A percentile compares a stretch with the other conserved stretches of the same genome.
These are phyloP conservation scores for Mastigias papua DNA, from an alignment of 30 jellyfish, hydroid and myxozoan genomes.

Conservation along the genomic window DNA sequence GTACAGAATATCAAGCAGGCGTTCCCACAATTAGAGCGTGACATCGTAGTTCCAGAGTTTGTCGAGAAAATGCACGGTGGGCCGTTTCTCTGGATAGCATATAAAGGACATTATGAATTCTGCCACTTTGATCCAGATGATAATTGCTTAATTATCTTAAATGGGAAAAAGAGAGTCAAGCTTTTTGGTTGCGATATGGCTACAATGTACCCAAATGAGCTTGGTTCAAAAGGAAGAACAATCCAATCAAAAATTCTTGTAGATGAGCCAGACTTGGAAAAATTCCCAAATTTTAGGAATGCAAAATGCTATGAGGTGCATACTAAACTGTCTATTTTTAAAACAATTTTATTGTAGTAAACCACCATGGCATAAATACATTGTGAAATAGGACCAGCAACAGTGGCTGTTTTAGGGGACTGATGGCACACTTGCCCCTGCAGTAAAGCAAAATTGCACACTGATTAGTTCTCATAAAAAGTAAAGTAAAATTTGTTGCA, in stretches of 20 bases:
- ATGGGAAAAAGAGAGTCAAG: conserved; percentile 85
- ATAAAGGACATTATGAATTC: conserved; percentile 90
- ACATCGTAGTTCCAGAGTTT: conserved; percentile 70
- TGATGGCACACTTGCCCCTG: no score
- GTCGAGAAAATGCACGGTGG: conserved; percentile 95
- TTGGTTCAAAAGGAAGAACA: conserved; percentile 97
- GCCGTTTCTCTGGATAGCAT: conserved; percentile 95
- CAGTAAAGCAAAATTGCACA: no score
- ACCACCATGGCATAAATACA: no score
- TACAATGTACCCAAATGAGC: conserved; percentile 88
- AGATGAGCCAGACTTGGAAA: conserved; percentile 76
- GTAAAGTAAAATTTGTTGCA: no score
- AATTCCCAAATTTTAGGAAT: conserved; percentile 66
- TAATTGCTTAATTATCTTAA: conserved; percentile 72
- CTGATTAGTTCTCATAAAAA: no score
- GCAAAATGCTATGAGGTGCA: conserved; percentile 83
- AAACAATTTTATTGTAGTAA: no score
- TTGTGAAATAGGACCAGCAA: no score
- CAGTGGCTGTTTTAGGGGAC: no score
- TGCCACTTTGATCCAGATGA: conserved; percentile 99
- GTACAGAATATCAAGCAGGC: conserved; percentile 96
- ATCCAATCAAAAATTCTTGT: conserved; percentile 88
- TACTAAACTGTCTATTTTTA: background rate
- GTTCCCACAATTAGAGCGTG: conserved; percentile 87
- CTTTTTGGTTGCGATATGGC: conserved; percentile 83